phyloP scores from a whole-genome alignment of 2,888 invertebrate genomes.

The Thymelicus lineola region DNA sequence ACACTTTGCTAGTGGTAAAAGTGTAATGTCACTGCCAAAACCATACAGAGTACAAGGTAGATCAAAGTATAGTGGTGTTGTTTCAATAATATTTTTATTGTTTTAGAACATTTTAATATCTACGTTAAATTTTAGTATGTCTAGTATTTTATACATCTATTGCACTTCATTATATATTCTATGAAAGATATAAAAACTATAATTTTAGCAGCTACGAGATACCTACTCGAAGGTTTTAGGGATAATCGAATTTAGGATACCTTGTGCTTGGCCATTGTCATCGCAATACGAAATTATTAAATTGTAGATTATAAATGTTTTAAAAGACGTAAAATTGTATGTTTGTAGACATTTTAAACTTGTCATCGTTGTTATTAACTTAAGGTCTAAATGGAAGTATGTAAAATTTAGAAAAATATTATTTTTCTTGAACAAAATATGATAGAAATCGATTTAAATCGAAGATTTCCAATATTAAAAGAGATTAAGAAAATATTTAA shows the following conservation, averaged over 20 bases:
- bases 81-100: conserved; percentile 46
- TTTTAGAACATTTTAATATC: conserved; percentile 41
- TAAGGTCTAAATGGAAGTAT: conserved; percentile 63
- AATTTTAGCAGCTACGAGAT: conserved; percentile 49
- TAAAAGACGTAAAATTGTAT: conserved; percentile 59
- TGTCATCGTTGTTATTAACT: conserved; percentile 68
- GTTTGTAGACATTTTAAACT: conserved; percentile 53
- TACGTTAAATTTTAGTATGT: conserved; percentile 25
- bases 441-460: conserved; percentile 55
- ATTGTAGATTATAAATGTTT: conserved; percentile 42
- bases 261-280: conserved; percentile 47
- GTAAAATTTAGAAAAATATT: conserved; percentile 60
- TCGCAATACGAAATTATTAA: conserved; percentile 43
- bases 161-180: conserved; percentile 46
- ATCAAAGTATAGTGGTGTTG: conserved; percentile 58
- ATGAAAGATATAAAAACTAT: conserved; percentile 38
- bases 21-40: conserved; percentile 72
- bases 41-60: conserved; percentile 71
- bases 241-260: conserved; percentile 44
- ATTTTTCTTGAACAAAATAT: conserved; percentile 70
- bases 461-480: conserved; percentile 58
- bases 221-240: conserved; percentile 28
- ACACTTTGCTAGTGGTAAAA: conserved; percentile 51
- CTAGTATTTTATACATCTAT: conserved; percentile 46
- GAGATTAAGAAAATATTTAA: conserved; percentile 63